Evolutionary conservation across 1,140 invertebrate genomes (phyloP).

Genomic region (Drosophila kohkoa): DNA sequence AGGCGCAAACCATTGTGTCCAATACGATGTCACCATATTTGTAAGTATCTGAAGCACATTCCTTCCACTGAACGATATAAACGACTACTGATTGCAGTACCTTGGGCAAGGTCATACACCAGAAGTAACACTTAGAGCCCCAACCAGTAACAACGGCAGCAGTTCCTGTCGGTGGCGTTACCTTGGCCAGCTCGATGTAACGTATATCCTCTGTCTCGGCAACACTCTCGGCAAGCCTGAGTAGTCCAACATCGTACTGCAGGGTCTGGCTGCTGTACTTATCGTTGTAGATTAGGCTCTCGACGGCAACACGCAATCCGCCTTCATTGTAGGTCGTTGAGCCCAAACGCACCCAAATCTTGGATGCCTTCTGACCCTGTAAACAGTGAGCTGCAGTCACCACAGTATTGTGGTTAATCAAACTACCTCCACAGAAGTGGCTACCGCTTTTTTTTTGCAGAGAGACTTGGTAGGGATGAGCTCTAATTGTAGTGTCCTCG

Average conservation of each 20-base stretch:
- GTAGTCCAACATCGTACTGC: slow-evolving; percentile 72
- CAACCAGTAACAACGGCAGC: slow-evolving; percentile 60
- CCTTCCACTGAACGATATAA: slow-evolving; percentile 24
- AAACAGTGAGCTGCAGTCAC: slow-evolving; percentile 72
- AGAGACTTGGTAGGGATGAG: slow-evolving; percentile 61
- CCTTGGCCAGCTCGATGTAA: slow-evolving; percentile 43
- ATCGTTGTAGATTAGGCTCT: slow-evolving; percentile 27
- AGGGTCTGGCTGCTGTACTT: slow-evolving; percentile 36
- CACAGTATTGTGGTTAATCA: slow-evolving; percentile 75
- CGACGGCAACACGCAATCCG: slow-evolving; percentile 8
- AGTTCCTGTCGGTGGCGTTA: slow-evolving; percentile 44
- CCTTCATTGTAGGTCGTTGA: slow-evolving; percentile 40
- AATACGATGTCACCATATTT: slow-evolving; percentile 75
- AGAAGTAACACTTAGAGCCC: slow-evolving; percentile 46
- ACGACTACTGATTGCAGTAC: slow-evolving; percentile 28
- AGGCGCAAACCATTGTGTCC: slow-evolving; percentile 86
- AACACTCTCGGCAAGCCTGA: slow-evolving; percentile 55
- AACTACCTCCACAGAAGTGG: slow-evolving; percentile 86
- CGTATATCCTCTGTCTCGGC: slow-evolving; percentile 28
- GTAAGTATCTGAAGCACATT: slow-evolving; percentile 30
- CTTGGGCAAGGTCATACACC: slow-evolving; percentile 36
- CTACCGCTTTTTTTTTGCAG: slow-evolving; percentile 43
- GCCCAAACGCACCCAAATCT: slow-evolving; percentile 38
- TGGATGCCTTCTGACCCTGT: slow-evolving; percentile 4
- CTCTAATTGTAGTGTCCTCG: slow-evolving; percentile 46